These are phyloP conservation scores for Penaeus indicus DNA, from an alignment of 1,140 invertebrate genomes.

Conservation along the genomic window DNA sequence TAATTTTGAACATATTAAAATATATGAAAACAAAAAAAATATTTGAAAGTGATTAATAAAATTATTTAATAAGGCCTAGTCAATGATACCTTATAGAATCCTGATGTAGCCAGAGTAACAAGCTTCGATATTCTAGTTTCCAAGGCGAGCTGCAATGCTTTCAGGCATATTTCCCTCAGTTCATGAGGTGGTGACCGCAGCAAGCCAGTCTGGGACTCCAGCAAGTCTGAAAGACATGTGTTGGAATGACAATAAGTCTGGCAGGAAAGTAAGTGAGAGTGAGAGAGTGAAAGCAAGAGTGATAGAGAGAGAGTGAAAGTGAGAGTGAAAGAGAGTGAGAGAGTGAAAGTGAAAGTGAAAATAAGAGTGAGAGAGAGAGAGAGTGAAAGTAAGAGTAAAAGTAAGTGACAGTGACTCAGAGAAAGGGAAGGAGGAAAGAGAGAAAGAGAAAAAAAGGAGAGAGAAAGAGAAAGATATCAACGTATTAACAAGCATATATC, in stretches of 20 bases:
- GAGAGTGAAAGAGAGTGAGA: not conserved
- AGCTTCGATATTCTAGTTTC: conserved; percentile 89
- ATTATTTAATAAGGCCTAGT: not conserved
- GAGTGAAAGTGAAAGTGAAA: not conserved
- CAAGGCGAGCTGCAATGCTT: conserved; percentile 85
- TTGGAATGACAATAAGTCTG: not conserved
- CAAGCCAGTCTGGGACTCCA: conserved; percentile 84
- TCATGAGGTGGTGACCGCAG: conserved; percentile 85
- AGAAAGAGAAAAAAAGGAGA: not conserved
- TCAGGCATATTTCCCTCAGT: conserved; percentile 84
- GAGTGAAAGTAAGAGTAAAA: not conserved
- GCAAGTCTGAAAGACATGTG: conserved; percentile 78
- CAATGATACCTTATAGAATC: conserved; percentile 77
- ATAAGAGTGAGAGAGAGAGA: not conserved
- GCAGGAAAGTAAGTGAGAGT: not conserved
- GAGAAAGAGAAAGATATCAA: not conserved
- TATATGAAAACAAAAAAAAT: not conserved
- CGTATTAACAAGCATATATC: not conserved
- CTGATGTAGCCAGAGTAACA: conserved; percentile 83
- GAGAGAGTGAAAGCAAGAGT: no score
- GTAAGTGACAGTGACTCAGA: not conserved
- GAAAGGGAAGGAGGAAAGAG: no score
- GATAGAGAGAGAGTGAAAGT: not conserved
- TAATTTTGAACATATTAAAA: conserved; percentile 46
- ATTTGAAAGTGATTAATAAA: not conserved